Evolutionary conservation across 2,888 invertebrate genomes (phyloP), one percentile per base, ranked within the genome.

Genomic region (Cantharis lateralis): DNA sequence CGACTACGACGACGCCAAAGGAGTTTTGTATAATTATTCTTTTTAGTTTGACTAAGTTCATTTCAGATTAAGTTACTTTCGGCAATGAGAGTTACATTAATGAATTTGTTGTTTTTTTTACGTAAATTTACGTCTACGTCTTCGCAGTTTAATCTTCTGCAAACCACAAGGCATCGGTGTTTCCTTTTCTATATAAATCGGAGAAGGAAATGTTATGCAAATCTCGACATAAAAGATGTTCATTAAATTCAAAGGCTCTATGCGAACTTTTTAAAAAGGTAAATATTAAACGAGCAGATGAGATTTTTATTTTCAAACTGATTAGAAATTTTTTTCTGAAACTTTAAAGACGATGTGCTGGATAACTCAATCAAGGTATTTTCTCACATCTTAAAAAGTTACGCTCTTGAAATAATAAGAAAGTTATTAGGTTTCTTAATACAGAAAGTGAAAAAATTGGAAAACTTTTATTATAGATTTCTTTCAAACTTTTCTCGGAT

Each of bases 221-320:
- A 86, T 86, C 82, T 81, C 75, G 79, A 84, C 84, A 84, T 84
- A 84, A 85, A 85, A 84, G 84, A 85, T 83, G 83, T 85, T 86
- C 86, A 85, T 87, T 87, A 86, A 85, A 85, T 86, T 83, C 84
- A 81, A 81, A 81, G 83, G 84, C 83, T 84, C 83, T 83, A 83
- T 82, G 81, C 62, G 62, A 82, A 83, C 82, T 82, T 81, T 66
- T 82, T 83, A 80, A 83, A 83, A 81, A 83, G 83, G 85, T 86
- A 85, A 84, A 85, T 84, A 84, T 86, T 84, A 84, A 84, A 84
- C 83, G 80, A 82, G 81, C 78, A 80, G 82, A 84, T 82, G 82
- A 79, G 80, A 81, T 77, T 80, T 78, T 79, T 81, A 81, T 81
- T 81, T 81, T 77, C 71, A 77, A 79, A 78, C 73, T 76, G 75